Percentiles rank a stretch among this genome's conserved stretches.
Conservation (phyloP, 2,888 invertebrate species). For the Amiota mariae region DNA sequence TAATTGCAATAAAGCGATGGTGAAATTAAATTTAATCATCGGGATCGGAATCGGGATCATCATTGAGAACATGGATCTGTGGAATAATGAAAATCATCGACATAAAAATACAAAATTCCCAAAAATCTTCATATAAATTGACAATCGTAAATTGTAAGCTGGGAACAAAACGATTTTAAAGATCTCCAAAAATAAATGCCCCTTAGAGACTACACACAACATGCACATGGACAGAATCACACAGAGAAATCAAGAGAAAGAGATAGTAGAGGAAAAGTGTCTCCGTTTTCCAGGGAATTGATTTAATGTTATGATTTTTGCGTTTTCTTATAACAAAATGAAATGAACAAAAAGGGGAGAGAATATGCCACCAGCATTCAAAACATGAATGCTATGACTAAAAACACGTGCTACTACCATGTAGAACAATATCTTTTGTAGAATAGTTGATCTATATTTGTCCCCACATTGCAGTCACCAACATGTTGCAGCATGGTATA, state of each 20-base stretch:
- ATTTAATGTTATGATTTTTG: conserved; percentile 53
- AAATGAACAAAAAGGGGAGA: background rate
- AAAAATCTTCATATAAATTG: conserved; percentile 5
- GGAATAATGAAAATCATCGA: background rate
- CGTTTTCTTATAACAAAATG: conserved; percentile 9
- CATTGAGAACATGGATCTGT: background rate
- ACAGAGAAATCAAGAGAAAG: conserved; percentile 12
- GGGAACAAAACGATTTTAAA: conserved; percentile 18
- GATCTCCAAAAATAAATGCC: conserved; percentile 52
- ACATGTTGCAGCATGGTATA: conserved; percentile 4
- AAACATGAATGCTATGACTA: conserved; percentile 23
- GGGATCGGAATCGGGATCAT: conserved; percentile 1
- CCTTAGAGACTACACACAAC: no score
- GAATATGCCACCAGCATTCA: background rate
- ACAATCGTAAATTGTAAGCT: conserved; percentile 26
- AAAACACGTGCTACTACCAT: conserved; percentile 13
- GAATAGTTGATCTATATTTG: conserved; percentile 42
- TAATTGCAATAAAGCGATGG: conserved; percentile 55
- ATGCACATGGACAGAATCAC: background rate
- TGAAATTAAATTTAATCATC: conserved; percentile 60
- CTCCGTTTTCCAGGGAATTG: conserved; percentile 53
- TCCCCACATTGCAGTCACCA: conserved; percentile 56
- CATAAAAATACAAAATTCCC: conserved; percentile 15
- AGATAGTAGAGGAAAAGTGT: conserved; percentile 56
- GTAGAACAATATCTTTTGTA: conserved; percentile 14